Base-by-base conservation (phyloP, 2,113 vertebrate genomes). In the Engystomops pustulosus region DNA sequence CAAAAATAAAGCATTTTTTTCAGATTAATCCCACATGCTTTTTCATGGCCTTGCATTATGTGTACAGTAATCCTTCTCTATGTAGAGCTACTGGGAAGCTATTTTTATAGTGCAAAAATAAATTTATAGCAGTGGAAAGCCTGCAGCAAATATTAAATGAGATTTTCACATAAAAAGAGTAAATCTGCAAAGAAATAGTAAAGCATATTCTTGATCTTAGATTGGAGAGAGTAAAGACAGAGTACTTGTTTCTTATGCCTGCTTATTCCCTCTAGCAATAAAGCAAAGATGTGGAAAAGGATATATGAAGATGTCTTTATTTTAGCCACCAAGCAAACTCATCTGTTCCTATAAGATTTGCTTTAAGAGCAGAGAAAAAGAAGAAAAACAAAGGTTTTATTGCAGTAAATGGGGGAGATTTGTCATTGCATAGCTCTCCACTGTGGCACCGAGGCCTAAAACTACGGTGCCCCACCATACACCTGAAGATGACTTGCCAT, bases 61-160 rank as follows among this genome's bases (percentile, higher is more conserved):
- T 44, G 7, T 72, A 30, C 49, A 2, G 5, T 85, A 88, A 87
- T 87, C 88, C 86, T 87, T 89, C 85, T 72, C 81, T 81, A 55
- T 20, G 12, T 87, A 85, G 84, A 89, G 86, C 85, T 89, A 87
- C 86, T 91, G 49, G n/a, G 86, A 86, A 88, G 84, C 51, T 89
- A 90, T 90, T 91, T 90, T 91, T 90, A 71, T 38, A 51, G 27
- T 84, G 34, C 30, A 32, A 75, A 62, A 75, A 83, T 65, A 83
- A 62, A 84, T 84, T 77, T 87, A 86, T 74, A 89, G 85, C 86
- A 53, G 86, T 87, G 88, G 85, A 91, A 90, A 89, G 90, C 91
- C 91, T 87, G 81, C 87, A 90, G 91, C 90, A 88, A 72, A 0
- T 0, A 87, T 86, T 90, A 90, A 91, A 92, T 90, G 88, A 89